phyloP scores from a whole-genome alignment of 2,113 vertebrate genomes.

The Rhabdornis inornatus region DNA sequence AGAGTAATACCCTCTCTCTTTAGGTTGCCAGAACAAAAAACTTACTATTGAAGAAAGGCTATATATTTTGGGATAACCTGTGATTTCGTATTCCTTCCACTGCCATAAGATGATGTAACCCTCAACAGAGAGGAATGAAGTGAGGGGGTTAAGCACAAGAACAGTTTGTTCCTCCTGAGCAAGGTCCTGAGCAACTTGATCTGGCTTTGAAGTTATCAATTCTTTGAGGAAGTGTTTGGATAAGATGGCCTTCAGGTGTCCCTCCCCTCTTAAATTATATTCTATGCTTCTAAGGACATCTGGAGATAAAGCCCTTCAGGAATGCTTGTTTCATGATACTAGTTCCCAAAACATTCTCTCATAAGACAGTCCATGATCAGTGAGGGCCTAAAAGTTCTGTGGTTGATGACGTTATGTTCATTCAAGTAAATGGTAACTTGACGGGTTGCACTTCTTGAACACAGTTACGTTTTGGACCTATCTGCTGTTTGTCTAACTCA shows the following conservation, averaged over 20 bases:
- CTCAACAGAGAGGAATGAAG: not conserved
- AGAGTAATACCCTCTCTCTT: not conserved
- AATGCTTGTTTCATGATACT: not conserved
- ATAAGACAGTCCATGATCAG: not conserved
- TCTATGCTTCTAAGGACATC: not conserved
- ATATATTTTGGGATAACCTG: not conserved
- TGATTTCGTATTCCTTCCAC: not conserved
- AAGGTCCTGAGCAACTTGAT: not conserved
- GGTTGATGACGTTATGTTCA: not conserved
- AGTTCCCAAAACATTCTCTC: not conserved
- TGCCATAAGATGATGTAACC: not conserved
- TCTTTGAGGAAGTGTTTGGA: not conserved
- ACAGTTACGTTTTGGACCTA: not conserved
- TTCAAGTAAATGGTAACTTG: not conserved
- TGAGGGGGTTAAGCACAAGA: not conserved
- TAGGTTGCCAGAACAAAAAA: not conserved
- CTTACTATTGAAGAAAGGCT: not conserved
- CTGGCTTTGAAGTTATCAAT: not conserved
- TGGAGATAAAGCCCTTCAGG: not conserved
- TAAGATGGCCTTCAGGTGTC: not conserved
- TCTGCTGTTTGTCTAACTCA: not conserved
- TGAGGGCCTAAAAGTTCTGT: not conserved
- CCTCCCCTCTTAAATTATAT: not conserved
- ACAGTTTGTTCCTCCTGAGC: not conserved
- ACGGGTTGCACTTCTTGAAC: not conserved